These are phyloP conservation scores for Lerema accius DNA, from an alignment of 1,140 invertebrate genomes.

Conservation along the genomic window DNA sequence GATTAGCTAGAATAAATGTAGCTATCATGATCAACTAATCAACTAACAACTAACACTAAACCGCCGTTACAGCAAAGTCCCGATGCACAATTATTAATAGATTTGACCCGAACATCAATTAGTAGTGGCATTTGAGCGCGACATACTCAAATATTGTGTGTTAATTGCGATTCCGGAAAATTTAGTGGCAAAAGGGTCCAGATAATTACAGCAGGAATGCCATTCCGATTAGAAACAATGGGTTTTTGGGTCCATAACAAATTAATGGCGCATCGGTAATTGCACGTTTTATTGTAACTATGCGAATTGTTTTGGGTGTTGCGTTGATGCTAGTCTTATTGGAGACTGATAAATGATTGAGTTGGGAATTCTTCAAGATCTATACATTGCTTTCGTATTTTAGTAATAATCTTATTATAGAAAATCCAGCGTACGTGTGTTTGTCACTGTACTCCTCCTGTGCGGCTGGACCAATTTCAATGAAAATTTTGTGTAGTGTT, in stretches of 20 bases:
- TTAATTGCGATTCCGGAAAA: constrained; percentile 70
- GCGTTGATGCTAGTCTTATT: not conserved
- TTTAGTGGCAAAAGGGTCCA: constrained; percentile 73
- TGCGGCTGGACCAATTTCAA: too few relatives aligned
- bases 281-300: constrained; percentile 16
- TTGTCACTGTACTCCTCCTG: too few relatives aligned
- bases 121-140: constrained; percentile 58
- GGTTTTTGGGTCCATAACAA: constrained; percentile 53
- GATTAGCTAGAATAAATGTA: too few relatives aligned
- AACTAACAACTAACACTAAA: too few relatives aligned
- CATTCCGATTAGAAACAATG: constrained; percentile 63
- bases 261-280: constrained; percentile 46
- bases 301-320: constrained; percentile 33
- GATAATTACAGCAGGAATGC: constrained; percentile 72
- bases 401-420: too few relatives aligned
- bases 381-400: too few relatives aligned
- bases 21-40: too few relatives aligned
- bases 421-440: too few relatives aligned
- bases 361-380: too few relatives aligned
- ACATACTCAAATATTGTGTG: constrained; percentile 60
- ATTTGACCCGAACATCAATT: constrained; percentile 67
- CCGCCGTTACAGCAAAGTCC: constrained; percentile 12
- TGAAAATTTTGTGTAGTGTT: too few relatives aligned
- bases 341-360: not conserved
- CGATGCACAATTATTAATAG: constrained; percentile 62